Percentiles rank a stretch among this genome's conserved stretches.
phyloP scores from a whole-genome alignment of 2,797 vertebrate genomes.

The Meda fulgida region DNA sequence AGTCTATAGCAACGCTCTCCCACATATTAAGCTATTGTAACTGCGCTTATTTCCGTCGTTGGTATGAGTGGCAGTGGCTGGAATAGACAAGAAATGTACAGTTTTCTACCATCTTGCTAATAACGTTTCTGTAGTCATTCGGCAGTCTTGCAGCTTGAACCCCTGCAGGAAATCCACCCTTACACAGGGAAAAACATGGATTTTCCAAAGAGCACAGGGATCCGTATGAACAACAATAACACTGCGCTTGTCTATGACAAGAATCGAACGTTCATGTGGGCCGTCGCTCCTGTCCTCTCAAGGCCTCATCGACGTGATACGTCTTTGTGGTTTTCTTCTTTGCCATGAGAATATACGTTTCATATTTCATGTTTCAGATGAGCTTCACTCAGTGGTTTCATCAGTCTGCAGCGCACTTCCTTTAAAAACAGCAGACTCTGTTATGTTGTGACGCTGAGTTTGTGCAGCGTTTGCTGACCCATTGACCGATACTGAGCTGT shows the following conservation, averaged over 20 bases:
- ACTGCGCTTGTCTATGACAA: constrained; percentile 71
- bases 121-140: too few species aligned
- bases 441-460: constrained; percentile 31
- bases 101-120: too few species aligned
- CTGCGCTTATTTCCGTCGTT: too few species aligned
- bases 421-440: constrained; percentile 48
- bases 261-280: constrained; percentile 70
- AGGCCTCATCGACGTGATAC: constrained; percentile 71
- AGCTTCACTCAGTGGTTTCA: constrained; percentile 52
- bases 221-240: constrained; percentile 77
- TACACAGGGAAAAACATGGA: constrained; percentile 51
- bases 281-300: constrained; percentile 73
- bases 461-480: background rate
- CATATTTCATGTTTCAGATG: constrained; percentile 39
- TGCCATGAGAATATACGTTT: constrained; percentile 61
- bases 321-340: constrained; percentile 72
- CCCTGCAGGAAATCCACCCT: too few species aligned
- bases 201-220: constrained; percentile 61
- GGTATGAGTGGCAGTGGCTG: too few species aligned
- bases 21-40: too few species aligned
- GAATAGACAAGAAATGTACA: too few species aligned
- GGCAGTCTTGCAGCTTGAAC: too few species aligned
- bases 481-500: constrained; percentile 5
- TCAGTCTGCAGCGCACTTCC: constrained; percentile 50
- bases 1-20: too few species aligned